Evolutionary conservation across 2,797 vertebrate species (phyloP), one percentile per base, ranked within the genome.

Genomic region (Mormyrus proboscirostris): DNA sequence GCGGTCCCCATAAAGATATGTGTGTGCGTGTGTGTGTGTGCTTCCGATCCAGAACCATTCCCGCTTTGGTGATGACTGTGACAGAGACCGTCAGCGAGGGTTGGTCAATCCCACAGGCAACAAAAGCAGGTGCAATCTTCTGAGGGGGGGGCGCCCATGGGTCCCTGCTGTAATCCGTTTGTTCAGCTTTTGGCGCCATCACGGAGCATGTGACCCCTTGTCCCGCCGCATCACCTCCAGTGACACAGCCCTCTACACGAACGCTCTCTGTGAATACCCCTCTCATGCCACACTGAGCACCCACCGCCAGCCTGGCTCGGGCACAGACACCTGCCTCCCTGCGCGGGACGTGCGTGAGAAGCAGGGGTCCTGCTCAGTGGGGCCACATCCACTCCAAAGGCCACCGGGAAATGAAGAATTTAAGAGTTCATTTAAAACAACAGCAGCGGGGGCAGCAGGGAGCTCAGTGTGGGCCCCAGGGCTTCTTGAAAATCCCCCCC

Each of bases 361-460:
- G 50, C 69, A 79, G 69, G 12, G 33, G 12, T n/a, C 86, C 51
- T 41, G 44, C 65, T 82, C 44, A 41, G 29, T 25, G 22, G 22
- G 95, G 95, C 93, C 90, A 3, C 92, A 92, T 90, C 91, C 87
- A 57, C 92, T 91, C 91, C 90, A 5, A 87, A 93, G 90, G 91
- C 88, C 92, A 92, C 55, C 94, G 95, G 96, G 96, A 96, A 96
- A 96, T 96, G 93, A 96, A 96, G 93, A 95, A 95, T 96, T 96
- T 96, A 94, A 92, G 93, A 96, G 93, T 96, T 96, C 94, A 94
- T 96, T 96, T 96, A 95, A 96, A 96, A 96, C 94, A 94, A 94
- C 95, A 95, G 92, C 92, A 93, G 93, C 89, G 93, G 88, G 84
- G 85, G 88, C 90, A 89, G 93, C 93, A 93, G 94, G 41, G 69